Conservation (phyloP, 2,113 vertebrate genomes). For the Phaetusa simplex region DNA sequence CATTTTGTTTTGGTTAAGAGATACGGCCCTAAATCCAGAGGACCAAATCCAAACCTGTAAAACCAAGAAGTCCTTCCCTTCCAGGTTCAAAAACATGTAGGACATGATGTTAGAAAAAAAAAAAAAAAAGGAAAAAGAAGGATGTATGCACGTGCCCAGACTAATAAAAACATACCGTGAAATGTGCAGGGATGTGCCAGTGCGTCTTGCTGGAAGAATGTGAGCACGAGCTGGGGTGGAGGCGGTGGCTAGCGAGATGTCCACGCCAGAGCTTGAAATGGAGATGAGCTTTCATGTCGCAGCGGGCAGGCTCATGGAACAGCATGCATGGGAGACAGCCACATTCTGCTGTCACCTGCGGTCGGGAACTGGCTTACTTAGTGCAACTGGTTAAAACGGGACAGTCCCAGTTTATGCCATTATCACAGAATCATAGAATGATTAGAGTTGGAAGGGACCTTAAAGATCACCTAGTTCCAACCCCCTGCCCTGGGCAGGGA, state of each 20-base stretch:
- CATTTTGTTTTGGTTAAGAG: conserved; percentile 20
- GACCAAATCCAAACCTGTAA: conserved; percentile 10
- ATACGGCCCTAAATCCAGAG: background rate
- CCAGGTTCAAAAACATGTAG: background rate
- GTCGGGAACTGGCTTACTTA: background rate
- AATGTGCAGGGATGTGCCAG: background rate
- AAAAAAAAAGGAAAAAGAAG: background rate
- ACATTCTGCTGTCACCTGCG: background rate
- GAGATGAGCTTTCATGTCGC: background rate
- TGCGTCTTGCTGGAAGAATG: background rate
- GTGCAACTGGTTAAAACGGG: background rate
- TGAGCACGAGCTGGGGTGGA: background rate
- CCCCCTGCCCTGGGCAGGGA: background rate
- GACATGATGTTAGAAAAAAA: background rate
- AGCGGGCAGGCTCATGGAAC: background rate
- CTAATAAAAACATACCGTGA: background rate
- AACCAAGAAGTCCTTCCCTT: background rate
- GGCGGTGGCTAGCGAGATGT: background rate
- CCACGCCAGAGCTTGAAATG: background rate
- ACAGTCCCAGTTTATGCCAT: background rate
- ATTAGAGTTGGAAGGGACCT: background rate
- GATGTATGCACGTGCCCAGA: background rate
- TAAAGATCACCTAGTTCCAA: background rate
- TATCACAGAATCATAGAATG: background rate
- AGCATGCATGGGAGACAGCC: background rate